Conservation (phyloP, 2,113 vertebrate genomes). For the Corapipo altera region DNA sequence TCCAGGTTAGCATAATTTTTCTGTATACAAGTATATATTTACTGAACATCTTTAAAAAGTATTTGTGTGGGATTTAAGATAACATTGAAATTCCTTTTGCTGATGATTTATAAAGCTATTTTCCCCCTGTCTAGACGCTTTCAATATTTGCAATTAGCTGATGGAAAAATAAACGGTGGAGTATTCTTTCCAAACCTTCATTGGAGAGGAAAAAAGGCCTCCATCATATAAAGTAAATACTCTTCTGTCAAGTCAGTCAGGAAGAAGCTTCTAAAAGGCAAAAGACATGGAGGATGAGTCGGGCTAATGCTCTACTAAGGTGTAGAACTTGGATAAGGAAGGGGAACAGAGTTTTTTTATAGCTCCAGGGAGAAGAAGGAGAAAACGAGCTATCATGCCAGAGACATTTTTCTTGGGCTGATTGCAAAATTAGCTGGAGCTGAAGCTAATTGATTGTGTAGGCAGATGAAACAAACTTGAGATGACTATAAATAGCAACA, state of each 20-base stretch:
- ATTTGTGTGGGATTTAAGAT: slow-evolving; percentile 52
- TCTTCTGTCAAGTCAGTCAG: background rate
- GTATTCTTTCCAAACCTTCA: slow-evolving; percentile 47
- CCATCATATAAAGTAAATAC: slow-evolving; percentile 21
- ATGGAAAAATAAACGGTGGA: slow-evolving; percentile 49
- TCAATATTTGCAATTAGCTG: slow-evolving; percentile 59
- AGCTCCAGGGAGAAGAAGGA: slow-evolving; percentile 24
- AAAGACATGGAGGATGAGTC: background rate
- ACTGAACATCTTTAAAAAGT: slow-evolving; percentile 32
- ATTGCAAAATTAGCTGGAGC: slow-evolving; percentile 66
- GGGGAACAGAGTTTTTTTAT: slow-evolving; percentile 33
- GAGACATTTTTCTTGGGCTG: slow-evolving; percentile 52
- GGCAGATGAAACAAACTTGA: slow-evolving; percentile 65
- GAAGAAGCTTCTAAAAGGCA: slow-evolving; percentile 24
- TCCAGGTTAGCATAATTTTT: slow-evolving; percentile 15
- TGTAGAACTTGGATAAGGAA: slow-evolving; percentile 11
- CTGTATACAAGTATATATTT: slow-evolving; percentile 33
- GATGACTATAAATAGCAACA: slow-evolving; percentile 60
- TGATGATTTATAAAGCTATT: slow-evolving; percentile 56
- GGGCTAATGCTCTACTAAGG: background rate
- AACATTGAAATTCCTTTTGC: slow-evolving; percentile 44
- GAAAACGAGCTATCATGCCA: slow-evolving; percentile 40
- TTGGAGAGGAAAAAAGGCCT: slow-evolving; percentile 29
- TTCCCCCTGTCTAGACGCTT: slow-evolving; percentile 34
- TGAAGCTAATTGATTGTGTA: slow-evolving; percentile 68